phyloP scores from a whole-genome alignment of 2,888 invertebrate species.

The Phasia obesa region DNA sequence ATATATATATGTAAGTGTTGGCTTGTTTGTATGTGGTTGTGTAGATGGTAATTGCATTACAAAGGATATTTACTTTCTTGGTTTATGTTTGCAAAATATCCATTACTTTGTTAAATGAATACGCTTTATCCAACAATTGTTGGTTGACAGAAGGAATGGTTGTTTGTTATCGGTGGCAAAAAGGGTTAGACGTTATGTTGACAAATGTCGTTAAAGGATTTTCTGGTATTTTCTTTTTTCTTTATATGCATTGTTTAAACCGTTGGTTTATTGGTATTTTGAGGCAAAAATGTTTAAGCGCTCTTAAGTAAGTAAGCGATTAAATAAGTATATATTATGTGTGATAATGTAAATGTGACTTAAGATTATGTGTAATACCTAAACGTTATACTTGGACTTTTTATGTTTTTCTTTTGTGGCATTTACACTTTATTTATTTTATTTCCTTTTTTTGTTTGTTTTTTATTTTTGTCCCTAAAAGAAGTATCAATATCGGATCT shows the following conservation, averaged over 20 bases:
- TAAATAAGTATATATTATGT: constrained; percentile 25
- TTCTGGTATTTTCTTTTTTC: constrained; percentile 44
- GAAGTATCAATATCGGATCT: too few relatives aligned
- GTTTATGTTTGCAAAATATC: constrained; percentile 75
- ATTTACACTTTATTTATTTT: background rate
- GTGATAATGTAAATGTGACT: constrained; percentile 56
- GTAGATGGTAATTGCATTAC: constrained; percentile 28
- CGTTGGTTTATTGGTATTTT: constrained; percentile 53
- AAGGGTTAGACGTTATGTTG: constrained; percentile 76
- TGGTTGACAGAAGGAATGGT: constrained; percentile 1
- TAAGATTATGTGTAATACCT: constrained; percentile 42
- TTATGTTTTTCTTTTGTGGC: background rate
- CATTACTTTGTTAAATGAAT: constrained; percentile 39
- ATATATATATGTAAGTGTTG: background rate
- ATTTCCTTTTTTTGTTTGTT: background rate
- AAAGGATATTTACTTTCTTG: constrained; percentile 66
- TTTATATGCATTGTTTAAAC: constrained; percentile 43
- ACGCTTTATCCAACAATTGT: constrained; percentile 10
- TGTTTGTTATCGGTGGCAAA: constrained; percentile 58
- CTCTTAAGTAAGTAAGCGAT: constrained; percentile 28
- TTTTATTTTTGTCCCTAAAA: too few relatives aligned
- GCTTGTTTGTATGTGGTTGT: constrained; percentile 19
- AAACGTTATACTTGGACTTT: constrained; percentile 16
- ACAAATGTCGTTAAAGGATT: constrained; percentile 73
- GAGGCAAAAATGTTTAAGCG: constrained; percentile 32